phyloP scores from a whole-genome alignment of 1,140 invertebrate genomes.

The Anthonomus grandis region DNA sequence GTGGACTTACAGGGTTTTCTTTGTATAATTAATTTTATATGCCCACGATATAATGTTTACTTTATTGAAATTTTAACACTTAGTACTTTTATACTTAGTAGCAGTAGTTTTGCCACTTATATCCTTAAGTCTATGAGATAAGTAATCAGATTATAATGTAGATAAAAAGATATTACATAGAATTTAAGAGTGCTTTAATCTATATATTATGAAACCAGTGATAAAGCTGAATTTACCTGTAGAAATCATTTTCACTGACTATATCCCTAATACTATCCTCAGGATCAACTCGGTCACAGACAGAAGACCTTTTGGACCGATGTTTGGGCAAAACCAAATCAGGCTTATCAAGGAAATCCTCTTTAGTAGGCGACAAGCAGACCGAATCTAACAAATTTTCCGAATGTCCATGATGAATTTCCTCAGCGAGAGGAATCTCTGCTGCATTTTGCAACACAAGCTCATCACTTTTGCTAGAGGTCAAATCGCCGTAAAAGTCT shows the following conservation, averaged over 20 bases:
- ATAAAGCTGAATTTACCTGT: constrained; percentile 50
- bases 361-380: constrained; percentile 37
- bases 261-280: constrained; percentile 64
- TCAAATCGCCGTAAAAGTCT: constrained; percentile 45
- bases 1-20: no score
- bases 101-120: no score
- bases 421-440: constrained; percentile 39
- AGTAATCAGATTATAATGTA: neutral
- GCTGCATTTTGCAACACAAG: constrained; percentile 44
- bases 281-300: constrained; percentile 56
- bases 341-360: constrained; percentile 41
- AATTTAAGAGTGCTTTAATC: no score
- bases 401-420: constrained; percentile 46
- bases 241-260: constrained; percentile 62
- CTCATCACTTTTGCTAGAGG: constrained; percentile 47
- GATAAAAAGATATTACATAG: no score
- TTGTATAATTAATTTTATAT: no score
- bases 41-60: no score
- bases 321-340: constrained; percentile 35
- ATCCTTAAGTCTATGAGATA: no score
- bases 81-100: no score
- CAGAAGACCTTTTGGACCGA: constrained; percentile 32
- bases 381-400: constrained; percentile 43
- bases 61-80: no score
- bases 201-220: neutral